Conservation (phyloP, 2,888 invertebrate genomes). For the Eremobia ochroleuca region DNA sequence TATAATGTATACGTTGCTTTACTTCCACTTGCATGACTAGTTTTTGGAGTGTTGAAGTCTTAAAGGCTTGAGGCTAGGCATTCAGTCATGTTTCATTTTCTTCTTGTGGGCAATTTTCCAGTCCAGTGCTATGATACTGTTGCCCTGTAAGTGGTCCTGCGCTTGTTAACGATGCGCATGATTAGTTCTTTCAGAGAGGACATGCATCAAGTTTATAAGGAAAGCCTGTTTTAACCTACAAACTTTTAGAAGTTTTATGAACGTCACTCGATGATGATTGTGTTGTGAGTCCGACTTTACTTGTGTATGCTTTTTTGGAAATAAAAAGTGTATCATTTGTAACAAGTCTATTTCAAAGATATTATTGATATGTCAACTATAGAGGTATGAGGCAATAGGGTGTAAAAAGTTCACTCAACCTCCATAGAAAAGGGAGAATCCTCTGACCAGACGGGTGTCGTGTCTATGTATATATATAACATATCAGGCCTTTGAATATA, state of each 20-base stretch:
- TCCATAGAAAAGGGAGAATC: too few relatives aligned
- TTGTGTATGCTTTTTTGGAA: not conserved
- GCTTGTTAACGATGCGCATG: conserved; percentile 42
- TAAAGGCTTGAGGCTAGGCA: not conserved
- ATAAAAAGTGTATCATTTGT: not conserved
- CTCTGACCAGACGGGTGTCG: too few relatives aligned
- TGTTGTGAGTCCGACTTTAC: not conserved
- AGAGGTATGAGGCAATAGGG: too few relatives aligned
- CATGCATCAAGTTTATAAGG: not conserved
- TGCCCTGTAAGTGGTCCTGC: conserved; percentile 18
- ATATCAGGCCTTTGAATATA: too few relatives aligned
- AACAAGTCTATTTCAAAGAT: not conserved
- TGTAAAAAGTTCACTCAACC: too few relatives aligned
- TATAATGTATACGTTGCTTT: conserved; percentile 51
- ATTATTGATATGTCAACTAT: too few relatives aligned
- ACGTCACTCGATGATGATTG: not conserved
- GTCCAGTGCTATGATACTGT: conserved; percentile 29
- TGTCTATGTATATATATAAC: too few relatives aligned
- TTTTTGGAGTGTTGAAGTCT: conserved; percentile 1
- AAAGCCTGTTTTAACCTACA: not conserved
- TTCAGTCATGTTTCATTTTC: conserved; percentile 41
- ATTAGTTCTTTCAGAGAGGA: conserved; percentile 30
- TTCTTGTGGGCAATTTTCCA: conserved; percentile 10
- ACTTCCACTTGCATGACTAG: conserved; percentile 8
- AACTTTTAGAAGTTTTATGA: not conserved